Percentiles rank a stretch among this genome's conserved stretches.
phyloP scores from a whole-genome alignment of 1,140 invertebrate genomes.

The Zaprionus gabonicus region DNA sequence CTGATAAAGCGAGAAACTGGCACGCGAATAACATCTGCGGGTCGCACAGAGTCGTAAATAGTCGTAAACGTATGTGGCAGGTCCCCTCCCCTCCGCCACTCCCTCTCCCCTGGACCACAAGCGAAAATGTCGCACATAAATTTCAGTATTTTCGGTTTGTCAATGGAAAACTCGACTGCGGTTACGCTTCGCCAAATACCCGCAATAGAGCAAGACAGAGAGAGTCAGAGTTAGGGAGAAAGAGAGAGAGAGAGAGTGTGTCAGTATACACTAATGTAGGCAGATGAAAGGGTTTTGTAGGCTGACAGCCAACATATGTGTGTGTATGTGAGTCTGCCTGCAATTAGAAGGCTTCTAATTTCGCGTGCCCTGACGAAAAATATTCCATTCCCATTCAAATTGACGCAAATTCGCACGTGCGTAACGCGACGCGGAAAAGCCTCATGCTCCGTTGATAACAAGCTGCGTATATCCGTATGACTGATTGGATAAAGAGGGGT shows the following conservation, averaged over 20 bases:
- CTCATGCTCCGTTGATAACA: not conserved
- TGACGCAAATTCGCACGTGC: slow-evolving; percentile 4
- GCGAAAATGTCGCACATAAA: slow-evolving; percentile 64
- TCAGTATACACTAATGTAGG: not conserved
- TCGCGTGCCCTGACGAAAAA: not conserved
- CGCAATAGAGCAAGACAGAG: slow-evolving; percentile 3
- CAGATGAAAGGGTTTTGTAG: slow-evolving; percentile 6
- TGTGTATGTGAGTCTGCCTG: not conserved
- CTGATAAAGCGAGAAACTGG: slow-evolving; percentile 71
- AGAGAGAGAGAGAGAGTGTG: not conserved
- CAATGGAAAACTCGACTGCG: slow-evolving; percentile 36
- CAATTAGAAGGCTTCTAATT: slow-evolving; percentile 38
- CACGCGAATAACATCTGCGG: slow-evolving; percentile 59
- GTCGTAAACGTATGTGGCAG: slow-evolving; percentile 43
- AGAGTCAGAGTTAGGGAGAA: not conserved
- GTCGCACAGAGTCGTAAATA: slow-evolving; percentile 48
- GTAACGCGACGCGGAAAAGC: slow-evolving; percentile 1
- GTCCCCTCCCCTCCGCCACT: not conserved
- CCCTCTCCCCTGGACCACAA: not conserved
- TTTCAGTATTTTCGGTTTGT: slow-evolving; percentile 49
- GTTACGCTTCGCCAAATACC: slow-evolving; percentile 24
- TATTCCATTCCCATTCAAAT: slow-evolving; percentile 2
- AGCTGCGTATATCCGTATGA: not conserved
- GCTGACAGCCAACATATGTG: slow-evolving; percentile 10
- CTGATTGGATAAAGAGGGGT: not conserved